Evolutionary conservation across 2,888 invertebrate genomes (phyloP).

Genomic region (Caenorhabditis doughertyi): DNA sequence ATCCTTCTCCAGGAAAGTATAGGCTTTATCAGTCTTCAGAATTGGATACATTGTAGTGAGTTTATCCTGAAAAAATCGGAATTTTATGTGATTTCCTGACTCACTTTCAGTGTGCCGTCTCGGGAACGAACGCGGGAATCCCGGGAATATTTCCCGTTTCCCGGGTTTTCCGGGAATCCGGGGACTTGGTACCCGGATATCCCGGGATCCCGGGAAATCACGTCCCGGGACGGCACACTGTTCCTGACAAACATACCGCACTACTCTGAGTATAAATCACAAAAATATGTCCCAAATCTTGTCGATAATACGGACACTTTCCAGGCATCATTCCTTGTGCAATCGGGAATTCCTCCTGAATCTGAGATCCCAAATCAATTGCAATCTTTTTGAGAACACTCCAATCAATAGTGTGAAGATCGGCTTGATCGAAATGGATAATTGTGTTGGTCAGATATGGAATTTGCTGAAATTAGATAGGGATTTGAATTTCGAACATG

Average conservation of each 20-base stretch:
- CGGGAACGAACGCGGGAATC: no score
- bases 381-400: neutral
- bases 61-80: slow-evolving; percentile 36
- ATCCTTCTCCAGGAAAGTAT: slow-evolving; percentile 29
- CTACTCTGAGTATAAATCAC: slow-evolving; percentile 21
- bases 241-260: slow-evolving; percentile 6
- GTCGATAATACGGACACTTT: slow-evolving; percentile 30
- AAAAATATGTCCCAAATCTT: slow-evolving; percentile 34
- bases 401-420: slow-evolving; percentile 30
- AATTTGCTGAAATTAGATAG: neutral
- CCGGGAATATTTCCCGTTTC: no score
- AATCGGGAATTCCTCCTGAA: slow-evolving; percentile 23
- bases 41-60: slow-evolving; percentile 23
- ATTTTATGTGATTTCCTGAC: no score
- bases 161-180: no score
- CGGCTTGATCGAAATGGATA: slow-evolving; percentile 26
- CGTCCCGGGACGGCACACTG: neutral
- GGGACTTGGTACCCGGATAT: no score
- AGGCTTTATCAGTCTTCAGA: slow-evolving; percentile 23
- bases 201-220: neutral
- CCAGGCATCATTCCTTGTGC: slow-evolving; percentile 34
- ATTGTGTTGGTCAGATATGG: slow-evolving; percentile 22
- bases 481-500: neutral
- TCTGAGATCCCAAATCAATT: slow-evolving; percentile 11
- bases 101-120: no score